Percentiles rank a stretch among this genome's conserved stretches.
These are phyloP conservation scores for Pteromalus puparum DNA, from an alignment of 1,140 invertebrate genomes.

Conservation along the genomic window DNA sequence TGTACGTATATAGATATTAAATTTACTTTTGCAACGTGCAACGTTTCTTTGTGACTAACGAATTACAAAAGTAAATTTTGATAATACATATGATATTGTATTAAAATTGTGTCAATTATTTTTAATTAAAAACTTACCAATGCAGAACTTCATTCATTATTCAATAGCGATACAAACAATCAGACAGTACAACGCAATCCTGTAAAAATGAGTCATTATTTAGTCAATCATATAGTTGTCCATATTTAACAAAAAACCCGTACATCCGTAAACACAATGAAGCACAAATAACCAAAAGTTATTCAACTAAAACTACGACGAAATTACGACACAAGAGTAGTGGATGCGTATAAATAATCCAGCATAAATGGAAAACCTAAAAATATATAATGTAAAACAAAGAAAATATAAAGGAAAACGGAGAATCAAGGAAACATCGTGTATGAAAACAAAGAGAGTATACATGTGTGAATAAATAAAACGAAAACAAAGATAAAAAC, in stretches of 20 bases:
- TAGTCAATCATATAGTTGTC: neutral
- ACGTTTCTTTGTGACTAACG: no score
- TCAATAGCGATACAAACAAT: constrained; percentile 10
- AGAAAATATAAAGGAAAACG: neutral
- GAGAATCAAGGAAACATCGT: neutral
- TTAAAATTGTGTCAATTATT: neutral
- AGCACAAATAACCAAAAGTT: no score
- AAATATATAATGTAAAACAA: neutral
- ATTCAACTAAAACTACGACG: no score
- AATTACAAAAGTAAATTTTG: no score
- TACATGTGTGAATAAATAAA: constrained; percentile 9
- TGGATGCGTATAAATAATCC: no score
- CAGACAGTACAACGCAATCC: constrained; percentile 29
- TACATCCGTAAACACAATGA: no score
- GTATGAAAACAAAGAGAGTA: neutral
- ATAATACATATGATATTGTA: no score
- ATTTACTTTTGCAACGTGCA: neutral
- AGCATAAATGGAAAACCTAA: no score
- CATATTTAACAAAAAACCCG: no score
- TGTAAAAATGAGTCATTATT: constrained; percentile 42
- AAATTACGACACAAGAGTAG: no score
- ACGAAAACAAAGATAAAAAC: constrained; percentile 49
- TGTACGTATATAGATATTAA: neutral
- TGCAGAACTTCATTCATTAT: constrained; percentile 26
- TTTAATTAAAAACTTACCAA: constrained; percentile 43